A percentile compares a stretch with the other conserved stretches of the same genome.
These are phyloP conservation scores for Decapterus maruadsi DNA, from an alignment of 2,797 vertebrate species.

Conservation along the genomic window DNA sequence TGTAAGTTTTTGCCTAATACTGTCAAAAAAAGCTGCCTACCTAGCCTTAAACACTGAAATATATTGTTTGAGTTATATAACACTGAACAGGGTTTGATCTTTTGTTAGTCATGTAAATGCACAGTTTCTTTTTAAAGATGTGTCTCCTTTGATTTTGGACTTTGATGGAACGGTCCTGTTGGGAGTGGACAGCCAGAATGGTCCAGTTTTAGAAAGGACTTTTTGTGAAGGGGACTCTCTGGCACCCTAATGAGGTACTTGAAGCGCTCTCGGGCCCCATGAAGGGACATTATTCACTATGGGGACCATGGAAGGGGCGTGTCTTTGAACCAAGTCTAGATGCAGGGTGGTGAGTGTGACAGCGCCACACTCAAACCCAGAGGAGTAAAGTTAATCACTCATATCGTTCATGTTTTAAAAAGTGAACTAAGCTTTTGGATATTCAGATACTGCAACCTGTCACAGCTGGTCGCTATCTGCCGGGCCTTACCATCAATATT, in stretches of 20 bases:
- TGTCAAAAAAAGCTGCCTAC: too few relatives aligned
- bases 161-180: slow-evolving; percentile 39
- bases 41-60: neutral
- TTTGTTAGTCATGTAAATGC: slow-evolving; percentile 49
- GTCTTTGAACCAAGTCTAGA: slow-evolving; percentile 72
- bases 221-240: slow-evolving; percentile 82
- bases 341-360: slow-evolving; percentile 68
- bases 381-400: neutral
- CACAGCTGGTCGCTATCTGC: too few relatives aligned
- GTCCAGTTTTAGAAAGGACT: slow-evolving; percentile 50
- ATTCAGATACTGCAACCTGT: too few relatives aligned
- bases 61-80: slow-evolving; percentile 26
- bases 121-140: slow-evolving; percentile 25
- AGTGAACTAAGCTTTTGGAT: too few relatives aligned
- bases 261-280: slow-evolving; percentile 76
- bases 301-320: slow-evolving; percentile 69
- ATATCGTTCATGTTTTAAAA: too few relatives aligned
- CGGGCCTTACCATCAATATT: too few relatives aligned
- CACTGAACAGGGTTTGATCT: slow-evolving; percentile 20
- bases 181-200: slow-evolving; percentile 34
- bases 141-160: slow-evolving; percentile 46
- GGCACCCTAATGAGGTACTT: slow-evolving; percentile 86
- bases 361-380: neutral
- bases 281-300: slow-evolving; percentile 83
- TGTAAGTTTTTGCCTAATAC: too few relatives aligned